These are phyloP conservation scores for Python bivittatus DNA, from an alignment of 2,113 vertebrate species.

Conservation along the genomic window DNA sequence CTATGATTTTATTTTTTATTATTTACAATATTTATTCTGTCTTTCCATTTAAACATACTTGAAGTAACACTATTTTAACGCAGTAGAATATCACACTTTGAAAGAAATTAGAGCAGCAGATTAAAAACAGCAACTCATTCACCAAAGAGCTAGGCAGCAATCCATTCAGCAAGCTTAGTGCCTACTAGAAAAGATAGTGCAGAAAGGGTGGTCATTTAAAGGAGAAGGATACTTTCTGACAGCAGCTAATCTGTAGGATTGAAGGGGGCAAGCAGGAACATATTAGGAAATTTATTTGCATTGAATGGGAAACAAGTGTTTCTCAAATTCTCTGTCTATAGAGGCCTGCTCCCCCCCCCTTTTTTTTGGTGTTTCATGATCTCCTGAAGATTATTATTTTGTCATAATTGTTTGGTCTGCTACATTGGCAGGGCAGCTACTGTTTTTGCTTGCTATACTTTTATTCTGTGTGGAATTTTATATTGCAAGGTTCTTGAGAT, in stretches of 20 bases:
- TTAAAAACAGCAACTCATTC: background rate
- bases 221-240: background rate
- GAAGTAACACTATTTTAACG: too few relatives aligned
- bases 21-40: background rate
- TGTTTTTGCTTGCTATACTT: background rate
- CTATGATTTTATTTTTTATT: background rate
- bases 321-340: background rate
- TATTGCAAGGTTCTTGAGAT: background rate
- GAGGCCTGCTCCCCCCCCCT: background rate
- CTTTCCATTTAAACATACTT: background rate
- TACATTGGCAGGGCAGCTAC: background rate
- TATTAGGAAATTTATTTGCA: background rate
- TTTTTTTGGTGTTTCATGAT: background rate
- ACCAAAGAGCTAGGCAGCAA: background rate
- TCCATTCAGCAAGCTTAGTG: background rate
- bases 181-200: background rate
- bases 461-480: background rate
- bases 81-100: too few relatives aligned
- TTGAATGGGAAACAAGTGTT: background rate
- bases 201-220: background rate
- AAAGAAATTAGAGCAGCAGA: background rate
- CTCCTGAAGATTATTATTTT: background rate
- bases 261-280: background rate
- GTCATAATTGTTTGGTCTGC: background rate
- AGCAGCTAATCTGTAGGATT: background rate